Base-by-base conservation (phyloP, 2,888 invertebrate genomes). In the Tenthredo mesomela region DNA sequence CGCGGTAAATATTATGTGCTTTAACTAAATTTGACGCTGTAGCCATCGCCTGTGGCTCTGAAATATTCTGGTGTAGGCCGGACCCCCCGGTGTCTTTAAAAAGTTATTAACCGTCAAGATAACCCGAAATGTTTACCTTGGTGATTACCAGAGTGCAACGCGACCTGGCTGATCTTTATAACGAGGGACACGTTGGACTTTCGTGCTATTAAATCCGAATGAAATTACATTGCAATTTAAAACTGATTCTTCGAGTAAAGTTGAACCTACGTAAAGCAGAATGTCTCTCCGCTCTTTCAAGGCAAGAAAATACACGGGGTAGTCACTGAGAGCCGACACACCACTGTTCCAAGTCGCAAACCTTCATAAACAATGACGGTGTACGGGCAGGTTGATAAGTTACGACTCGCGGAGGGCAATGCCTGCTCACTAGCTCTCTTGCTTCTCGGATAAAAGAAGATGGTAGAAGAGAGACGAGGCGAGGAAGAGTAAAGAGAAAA, bases 371-470 rank as follows among this genome's bases (percentile, higher is more conserved):
- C 89, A 89, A 90, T 87, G 87, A 85, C 88, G 86, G 87, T 88
- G 88, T 89, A 90, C 88, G 88, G 88, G 89, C 89, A 89, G 89
- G 89, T 89, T 89, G 88, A 87, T 90, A 88, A 89, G 87, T 89
- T 89, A 89, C 87, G 90, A 89, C 77, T 80, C 80, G 67, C 67
- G 65, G 65, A 82, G 82, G 82, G 82, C 50, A 82, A 70, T 67
- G 70, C 33, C 70, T 82, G 70, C 47, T 67, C 47, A 50, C 61
- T 67, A 25, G 65, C 50, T 67, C 50, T 82, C 47, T 25, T 37
- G 29, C 67, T 67, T 33, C 43, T 61, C 25, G 54, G 80, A 80
- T 40, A 80, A 80, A 40, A 61, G 80, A 54, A 77, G 12, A 50
- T 33, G 50, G 77, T 18, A 33, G 15, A 29, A 50, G 29, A 61